phyloP scores from a whole-genome alignment of 2,797 vertebrate species.

The Liparis tanakae region DNA sequence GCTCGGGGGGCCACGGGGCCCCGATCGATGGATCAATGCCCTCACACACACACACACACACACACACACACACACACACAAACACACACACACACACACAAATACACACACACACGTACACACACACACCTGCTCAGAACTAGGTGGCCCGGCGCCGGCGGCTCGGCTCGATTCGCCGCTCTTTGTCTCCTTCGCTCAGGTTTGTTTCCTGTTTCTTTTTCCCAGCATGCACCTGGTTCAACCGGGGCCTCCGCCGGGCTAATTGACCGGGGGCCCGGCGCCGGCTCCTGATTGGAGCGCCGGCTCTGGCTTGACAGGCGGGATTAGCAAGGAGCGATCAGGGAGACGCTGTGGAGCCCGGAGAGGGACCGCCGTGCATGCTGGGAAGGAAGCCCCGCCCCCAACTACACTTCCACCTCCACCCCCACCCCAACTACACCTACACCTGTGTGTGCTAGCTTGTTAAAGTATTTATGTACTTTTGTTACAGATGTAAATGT shows the following conservation, averaged over 20 bases:
- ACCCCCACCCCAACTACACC: too few species aligned
- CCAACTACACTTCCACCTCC: too few species aligned
- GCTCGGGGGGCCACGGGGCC: conserved; percentile 63
- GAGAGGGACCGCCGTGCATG: conserved; percentile 50
- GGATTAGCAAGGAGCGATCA: conserved; percentile 79
- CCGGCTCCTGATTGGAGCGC: conserved; percentile 62
- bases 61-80: too few species aligned
- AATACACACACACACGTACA: conserved; percentile 15
- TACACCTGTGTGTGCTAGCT: background rate
- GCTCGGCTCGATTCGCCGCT: conserved; percentile 56
- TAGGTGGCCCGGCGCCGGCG: conserved; percentile 70
- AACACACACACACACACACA: conserved; percentile 32
- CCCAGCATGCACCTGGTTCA: conserved; percentile 60
- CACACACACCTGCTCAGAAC: conserved; percentile 50
- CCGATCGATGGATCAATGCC: conserved; percentile 80
- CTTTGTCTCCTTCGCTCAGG: conserved; percentile 20
- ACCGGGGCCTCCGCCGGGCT: conserved; percentile 62
- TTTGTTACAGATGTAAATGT: background rate
- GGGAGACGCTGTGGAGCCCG: conserved; percentile 61
- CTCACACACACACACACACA: conserved; percentile 44
- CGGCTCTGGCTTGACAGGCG: conserved; percentile 72
- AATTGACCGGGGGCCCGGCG: conserved; percentile 68
- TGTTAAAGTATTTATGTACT: background rate
- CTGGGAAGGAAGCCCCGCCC: conserved; percentile 5
- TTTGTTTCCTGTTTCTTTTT: conserved; percentile 32